Evolutionary conservation across 2,797 vertebrate genomes (phyloP), one percentile per base, ranked within the genome.

Genomic region (Microchirus variegatus): DNA sequence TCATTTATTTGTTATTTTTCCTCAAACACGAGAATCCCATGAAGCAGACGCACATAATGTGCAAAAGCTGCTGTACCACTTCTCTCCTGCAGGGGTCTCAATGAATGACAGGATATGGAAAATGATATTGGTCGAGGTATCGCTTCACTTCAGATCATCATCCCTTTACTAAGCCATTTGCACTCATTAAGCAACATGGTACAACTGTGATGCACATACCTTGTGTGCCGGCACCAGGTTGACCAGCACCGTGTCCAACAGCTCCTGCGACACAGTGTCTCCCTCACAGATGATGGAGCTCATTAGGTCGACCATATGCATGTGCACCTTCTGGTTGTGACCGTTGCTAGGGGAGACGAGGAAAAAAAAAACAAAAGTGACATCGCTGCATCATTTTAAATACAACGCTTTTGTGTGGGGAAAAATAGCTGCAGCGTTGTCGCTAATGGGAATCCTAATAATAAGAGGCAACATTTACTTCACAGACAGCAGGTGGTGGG

Each of bases 301-400:
- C 98, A 99, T 99, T 49, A 99, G 93, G 89, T 99, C 98, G 84
- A 99, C 96, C 97, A 99, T 99, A 55, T 99, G 98, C 97, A 99
- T 99, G 80, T 99, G 98, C 65, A 99, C 97, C 88, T 99, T 99
- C 87, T 99, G 98, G 85, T 99, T 99, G 91, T 99, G 98, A 53
- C 98, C 97, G 0, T 99, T 99, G 89, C 98, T 99, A 84, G 16
- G 42, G 63, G 73, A 75, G 73, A 40, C n/a, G 44, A 59, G 71
- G 75, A 73, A 43, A 63, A 69, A 26, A 40, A 10, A 45, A 50
- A 54, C 31, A 17, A 26, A 81, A 63, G 67, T 18, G 55, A 2
- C 10, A 56, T 57, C 5, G 14, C 1, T 16, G 35, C 16, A 55
- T 5, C 2, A 52, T 3, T 53, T 48, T 5, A 41, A 51, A 2